phyloP scores from a whole-genome alignment of 2,113 vertebrate species.

The Furnarius figulus region DNA sequence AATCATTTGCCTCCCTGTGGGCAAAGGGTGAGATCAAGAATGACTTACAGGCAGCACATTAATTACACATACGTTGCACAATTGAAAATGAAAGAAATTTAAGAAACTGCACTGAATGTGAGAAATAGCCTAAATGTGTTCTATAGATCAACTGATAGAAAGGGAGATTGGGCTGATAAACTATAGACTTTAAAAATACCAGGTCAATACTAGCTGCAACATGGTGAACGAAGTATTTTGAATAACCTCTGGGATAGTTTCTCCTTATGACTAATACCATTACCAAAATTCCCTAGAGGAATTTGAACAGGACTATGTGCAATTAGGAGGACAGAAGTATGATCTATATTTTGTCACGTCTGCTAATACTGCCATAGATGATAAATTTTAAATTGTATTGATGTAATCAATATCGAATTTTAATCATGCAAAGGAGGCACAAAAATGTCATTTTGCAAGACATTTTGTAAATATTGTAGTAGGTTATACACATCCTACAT shows the following conservation, averaged over 20 bases:
- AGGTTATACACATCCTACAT: not conserved
- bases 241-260: constrained; percentile 55
- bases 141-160: constrained; percentile 40
- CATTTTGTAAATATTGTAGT: not conserved
- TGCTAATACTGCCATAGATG: not conserved
- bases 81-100: constrained; percentile 36
- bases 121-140: constrained; percentile 16
- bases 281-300: constrained; percentile 19
- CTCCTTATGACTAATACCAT: constrained; percentile 31
- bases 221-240: constrained; percentile 19
- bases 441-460: not conserved
- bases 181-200: not conserved
- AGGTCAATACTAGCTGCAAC: constrained; percentile 37
- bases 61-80: constrained; percentile 50
- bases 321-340: not conserved
- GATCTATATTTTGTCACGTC: not conserved
- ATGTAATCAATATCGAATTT: not conserved
- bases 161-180: constrained; percentile 41
- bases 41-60: not conserved
- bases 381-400: not conserved
- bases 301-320: not conserved
- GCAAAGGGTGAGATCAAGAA: constrained; percentile 10
- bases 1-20: constrained; percentile 15
- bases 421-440: not conserved
- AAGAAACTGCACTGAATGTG: not conserved